Evolutionary conservation across 2,888 invertebrate genomes (phyloP).

Genomic region (Spatulosminthurus flaviceps): DNA sequence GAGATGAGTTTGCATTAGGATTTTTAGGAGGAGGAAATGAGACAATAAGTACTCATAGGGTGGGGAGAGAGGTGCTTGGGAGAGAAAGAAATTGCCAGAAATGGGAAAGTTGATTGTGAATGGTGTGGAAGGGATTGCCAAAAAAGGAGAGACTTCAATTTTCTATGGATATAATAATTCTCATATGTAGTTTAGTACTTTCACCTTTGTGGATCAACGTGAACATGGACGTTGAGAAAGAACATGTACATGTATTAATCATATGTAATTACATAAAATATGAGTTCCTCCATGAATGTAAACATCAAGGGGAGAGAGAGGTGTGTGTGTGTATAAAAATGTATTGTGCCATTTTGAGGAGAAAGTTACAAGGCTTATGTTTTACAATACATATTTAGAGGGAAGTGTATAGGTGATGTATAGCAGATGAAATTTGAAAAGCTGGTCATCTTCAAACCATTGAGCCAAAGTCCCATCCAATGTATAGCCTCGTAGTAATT

Average conservation of each 20-base stretch:
- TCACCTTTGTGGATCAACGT: too few relatives aligned
- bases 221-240: too few relatives aligned
- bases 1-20: too few relatives aligned
- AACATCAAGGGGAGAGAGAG: too few relatives aligned
- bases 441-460: background rate
- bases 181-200: too few relatives aligned
- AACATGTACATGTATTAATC: too few relatives aligned
- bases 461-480: background rate
- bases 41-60: background rate
- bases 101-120: background rate
- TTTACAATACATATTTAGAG: background rate
- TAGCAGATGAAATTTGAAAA: background rate
- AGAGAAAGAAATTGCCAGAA: background rate
- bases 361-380: too few relatives aligned
- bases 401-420: background rate
- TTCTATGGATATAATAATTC: too few relatives aligned
- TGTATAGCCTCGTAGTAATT: background rate
- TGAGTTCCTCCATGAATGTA: too few relatives aligned
- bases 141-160: background rate
- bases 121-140: constrained; percentile 13
- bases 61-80: background rate
- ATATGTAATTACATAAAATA: too few relatives aligned
- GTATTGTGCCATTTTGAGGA: too few relatives aligned
- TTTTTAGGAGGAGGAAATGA: background rate
- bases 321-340: too few relatives aligned